Evolutionary conservation across 2,888 invertebrate genomes (phyloP).

Genomic region (Drosophila birchii): DNA sequence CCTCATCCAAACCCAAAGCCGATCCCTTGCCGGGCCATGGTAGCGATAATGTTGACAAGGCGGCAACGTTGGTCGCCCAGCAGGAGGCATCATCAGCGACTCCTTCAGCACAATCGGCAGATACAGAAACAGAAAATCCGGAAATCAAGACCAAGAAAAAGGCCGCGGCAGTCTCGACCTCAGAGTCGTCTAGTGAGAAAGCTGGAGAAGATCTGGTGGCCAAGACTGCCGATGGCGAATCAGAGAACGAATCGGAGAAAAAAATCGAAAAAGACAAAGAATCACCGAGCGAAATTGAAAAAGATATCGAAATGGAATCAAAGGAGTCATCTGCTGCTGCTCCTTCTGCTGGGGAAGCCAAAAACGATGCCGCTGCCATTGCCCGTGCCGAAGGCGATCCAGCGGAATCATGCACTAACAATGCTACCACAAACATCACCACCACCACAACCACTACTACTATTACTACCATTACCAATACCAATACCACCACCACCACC

Average conservation of each 20-base stretch:
- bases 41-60: constrained; percentile 52
- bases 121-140: constrained; percentile 29
- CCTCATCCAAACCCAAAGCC: constrained; percentile 39
- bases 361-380: constrained; percentile 68
- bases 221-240: constrained; percentile 50
- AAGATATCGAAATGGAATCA: constrained; percentile 38
- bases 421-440: constrained; percentile 72
- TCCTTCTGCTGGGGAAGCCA: constrained; percentile 60
- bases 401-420: constrained; percentile 80
- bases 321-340: constrained; percentile 56
- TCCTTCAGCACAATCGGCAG: constrained; percentile 60
- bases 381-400: constrained; percentile 68
- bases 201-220: constrained; percentile 31
- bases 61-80: constrained; percentile 48
- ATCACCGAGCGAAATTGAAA: constrained; percentile 11
- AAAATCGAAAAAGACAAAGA: constrained; percentile 18
- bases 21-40: constrained; percentile 64
- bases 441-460: constrained; percentile 68
- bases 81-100: constrained; percentile 54
- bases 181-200: constrained; percentile 26
- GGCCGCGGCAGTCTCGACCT: constrained; percentile 47
- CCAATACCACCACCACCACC: constrained; percentile 70
- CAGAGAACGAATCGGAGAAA: constrained; percentile 60
- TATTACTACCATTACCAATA: constrained; percentile 68
- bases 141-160: constrained; percentile 22